These are phyloP conservation scores for Solenodon paradoxus DNA, from an alignment of 2,113 vertebrate species.

Conservation along the genomic window DNA sequence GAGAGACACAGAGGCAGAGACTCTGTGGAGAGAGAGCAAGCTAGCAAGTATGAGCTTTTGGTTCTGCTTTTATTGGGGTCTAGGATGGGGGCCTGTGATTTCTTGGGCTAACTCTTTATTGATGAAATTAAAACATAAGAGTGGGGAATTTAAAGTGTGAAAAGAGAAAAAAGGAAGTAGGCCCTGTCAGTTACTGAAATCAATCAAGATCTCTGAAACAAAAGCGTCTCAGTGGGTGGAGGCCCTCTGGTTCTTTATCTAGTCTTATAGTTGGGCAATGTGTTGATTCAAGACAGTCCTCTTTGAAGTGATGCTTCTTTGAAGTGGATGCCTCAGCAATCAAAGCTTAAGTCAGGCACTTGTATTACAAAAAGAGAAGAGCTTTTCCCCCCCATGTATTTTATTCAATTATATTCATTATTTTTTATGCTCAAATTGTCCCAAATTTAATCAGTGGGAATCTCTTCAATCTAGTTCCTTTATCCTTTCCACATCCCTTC, in stretches of 20 bases:
- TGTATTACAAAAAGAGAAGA: no score
- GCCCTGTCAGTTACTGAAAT: no score
- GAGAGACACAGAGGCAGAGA: no score
- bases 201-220: no score
- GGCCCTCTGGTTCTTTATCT: no score
- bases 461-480: neutral
- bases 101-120: neutral
- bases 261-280: no score
- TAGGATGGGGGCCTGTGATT: neutral
- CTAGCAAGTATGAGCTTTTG: neutral
- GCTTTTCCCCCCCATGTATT: neutral
- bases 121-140: neutral
- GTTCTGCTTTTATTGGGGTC: neutral
- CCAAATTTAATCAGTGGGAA: constrained; percentile 18
- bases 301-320: no score
- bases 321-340: no score
- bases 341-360: no score
- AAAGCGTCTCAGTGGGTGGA: no score
- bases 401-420: neutral
- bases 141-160: neutral
- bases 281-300: no score
- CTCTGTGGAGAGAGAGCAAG: neutral
- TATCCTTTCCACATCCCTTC: neutral
- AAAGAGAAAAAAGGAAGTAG: neutral
- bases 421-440: neutral